phyloP scores from a whole-genome alignment of 2,888 invertebrate genomes.

The Trichacis sp. region DNA sequence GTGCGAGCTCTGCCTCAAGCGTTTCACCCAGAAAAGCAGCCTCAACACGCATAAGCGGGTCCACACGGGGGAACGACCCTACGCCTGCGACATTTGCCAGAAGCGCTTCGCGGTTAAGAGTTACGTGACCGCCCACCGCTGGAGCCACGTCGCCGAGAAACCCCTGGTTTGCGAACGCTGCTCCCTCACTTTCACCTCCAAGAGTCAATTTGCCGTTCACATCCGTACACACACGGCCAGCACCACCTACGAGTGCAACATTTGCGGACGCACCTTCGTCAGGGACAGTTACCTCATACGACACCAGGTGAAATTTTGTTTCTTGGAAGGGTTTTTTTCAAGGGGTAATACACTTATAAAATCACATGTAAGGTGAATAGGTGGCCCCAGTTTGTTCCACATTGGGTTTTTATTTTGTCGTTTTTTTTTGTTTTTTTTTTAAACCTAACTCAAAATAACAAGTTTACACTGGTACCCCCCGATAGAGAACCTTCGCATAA shows the following conservation, averaged over 20 bases:
- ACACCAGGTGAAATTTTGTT: slow-evolving; percentile 71
- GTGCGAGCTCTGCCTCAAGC: slow-evolving; percentile 80
- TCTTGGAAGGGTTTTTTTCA: too few relatives aligned
- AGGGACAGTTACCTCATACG: slow-evolving; percentile 83
- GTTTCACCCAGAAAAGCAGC: slow-evolving; percentile 85
- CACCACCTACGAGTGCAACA: slow-evolving; percentile 80
- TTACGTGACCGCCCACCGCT: slow-evolving; percentile 83
- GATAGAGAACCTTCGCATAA: too few relatives aligned
- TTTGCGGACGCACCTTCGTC: slow-evolving; percentile 81
- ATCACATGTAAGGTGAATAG: too few relatives aligned
- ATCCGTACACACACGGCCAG: slow-evolving; percentile 80
- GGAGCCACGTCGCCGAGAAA: slow-evolving; percentile 84
- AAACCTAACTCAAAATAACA: too few relatives aligned
- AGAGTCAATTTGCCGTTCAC: slow-evolving; percentile 81
- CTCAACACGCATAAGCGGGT: slow-evolving; percentile 85
- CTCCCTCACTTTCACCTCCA: slow-evolving; percentile 80
- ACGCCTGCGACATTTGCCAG: slow-evolving; percentile 83
- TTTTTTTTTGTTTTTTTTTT: too few relatives aligned
- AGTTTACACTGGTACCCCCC: too few relatives aligned
- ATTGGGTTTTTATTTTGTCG: too few relatives aligned
- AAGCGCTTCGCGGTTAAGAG: slow-evolving; percentile 86
- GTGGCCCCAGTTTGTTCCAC: too few relatives aligned
- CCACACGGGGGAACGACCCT: slow-evolving; percentile 84
- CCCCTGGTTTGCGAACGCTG: slow-evolving; percentile 80
- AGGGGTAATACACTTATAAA: background rate